Base-by-base conservation (phyloP, 2,888 invertebrate genomes). In the Venusia cambrica region DNA sequence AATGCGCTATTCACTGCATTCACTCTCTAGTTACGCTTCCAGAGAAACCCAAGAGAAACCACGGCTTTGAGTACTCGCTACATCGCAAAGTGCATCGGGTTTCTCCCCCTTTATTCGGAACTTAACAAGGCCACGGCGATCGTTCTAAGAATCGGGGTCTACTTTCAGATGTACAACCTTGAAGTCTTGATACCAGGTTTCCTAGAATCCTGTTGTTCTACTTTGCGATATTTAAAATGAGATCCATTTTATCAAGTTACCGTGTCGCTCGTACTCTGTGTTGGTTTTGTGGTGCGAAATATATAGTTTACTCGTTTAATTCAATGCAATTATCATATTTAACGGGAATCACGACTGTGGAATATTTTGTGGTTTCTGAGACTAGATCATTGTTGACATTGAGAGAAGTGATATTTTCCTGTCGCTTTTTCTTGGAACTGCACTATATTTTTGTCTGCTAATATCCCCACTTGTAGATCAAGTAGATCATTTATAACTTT, bases 1-100 rank as follows among this genome's bases (percentile, higher is more conserved):
- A 32, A 13, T 32, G 3, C 5, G 11, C 7, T 17, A 28, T 22
- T 24, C 27, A 22, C 16, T 3, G 6, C 34, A 34, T 28, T 9
- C 9, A 17, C 13, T 35, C 21, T 28, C 17, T 12, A 21, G 22
- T 28, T 14, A 18, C 13, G n/a, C 5, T 33, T 35, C 21, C 17
- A 10, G 6, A 22, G 28, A 34, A 34, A 34, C n/a, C 27, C 8
- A 17, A 34, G 27, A 12, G 24, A 28, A 35, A 28, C 22, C 28
- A 9, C 7, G 24, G 13, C n/a, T 12, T 11, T 21, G 2, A 27
- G 24, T 10, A 17, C 13, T 24, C 8, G 14, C 14, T 17, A 24
- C 17, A 11, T 11, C 31, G 17, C n/a, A 12, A 2, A 24, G 2
- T 10, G 17, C 32, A 17, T 22, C 11, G 5, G 18, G 13, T 32